Base-by-base conservation (phyloP, 1,140 invertebrate species). In the Gryon sp. region DNA sequence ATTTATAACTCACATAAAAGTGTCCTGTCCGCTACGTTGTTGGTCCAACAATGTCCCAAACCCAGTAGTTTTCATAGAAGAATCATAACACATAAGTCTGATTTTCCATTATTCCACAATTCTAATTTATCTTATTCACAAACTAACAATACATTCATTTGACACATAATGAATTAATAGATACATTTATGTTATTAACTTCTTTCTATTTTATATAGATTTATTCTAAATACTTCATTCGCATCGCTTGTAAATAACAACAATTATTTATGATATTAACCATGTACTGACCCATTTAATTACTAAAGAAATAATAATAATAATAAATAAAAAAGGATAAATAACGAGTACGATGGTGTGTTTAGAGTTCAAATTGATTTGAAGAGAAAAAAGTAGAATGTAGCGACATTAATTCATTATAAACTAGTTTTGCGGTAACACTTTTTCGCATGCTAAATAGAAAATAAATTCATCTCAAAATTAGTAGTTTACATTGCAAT, bases 311-410 rank as follows among this genome's bases (percentile, higher is more conserved):
- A n/a, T n/a, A n/a, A n/a, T n/a, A n/a, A n/a, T n/a, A n/a, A n/a
- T n/a, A n/a, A n/a, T n/a, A n/a, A n/a, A n/a, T n/a, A n/a, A 36
- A 76, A 72, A 77, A 48, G 74, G 73, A 53, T 74, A 53, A 77
- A 69, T 55, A 79, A 79, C 66, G 77, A 55, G 38, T 43, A 38
- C 11, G 62, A 20, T 74, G 7, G 12, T 12, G 19, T 16, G 38
- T 46, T 62, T 9, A 14, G 26, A 48, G 38, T 48, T 28, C 14
- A 38, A n/a, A n/a, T n/a, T n/a, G 34, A 18, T 62, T 62, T 62
- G 43, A 62, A n/a, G n/a, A n/a, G 32, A 62, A 62, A 34, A 34
- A 62, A 62, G 30, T 48, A 16, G 12, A 14, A 12, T 2, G 28
- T 24, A 26, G 28, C 20, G 9, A 9, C 11, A 18, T 62, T 62